phyloP scores from a whole-genome alignment of 2,113 vertebrate species.

The Sinocyclocheilus anophthalmus region DNA sequence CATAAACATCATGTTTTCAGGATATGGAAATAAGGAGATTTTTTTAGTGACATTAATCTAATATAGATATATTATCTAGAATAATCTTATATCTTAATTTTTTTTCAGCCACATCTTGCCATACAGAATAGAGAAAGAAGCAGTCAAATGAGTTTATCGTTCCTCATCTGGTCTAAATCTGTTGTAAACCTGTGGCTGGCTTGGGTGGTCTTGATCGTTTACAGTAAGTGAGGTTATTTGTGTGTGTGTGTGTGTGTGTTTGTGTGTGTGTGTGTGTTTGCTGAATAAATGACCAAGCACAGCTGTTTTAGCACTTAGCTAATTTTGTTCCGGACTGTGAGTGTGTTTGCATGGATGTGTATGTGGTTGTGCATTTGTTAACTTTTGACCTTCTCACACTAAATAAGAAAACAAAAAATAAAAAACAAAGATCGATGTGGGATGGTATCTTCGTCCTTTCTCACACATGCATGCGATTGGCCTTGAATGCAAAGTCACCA shows the following conservation, averaged over 20 bases:
- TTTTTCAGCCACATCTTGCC: background rate
- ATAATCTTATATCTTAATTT: no score
- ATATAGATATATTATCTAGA: background rate
- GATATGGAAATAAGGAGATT: background rate
- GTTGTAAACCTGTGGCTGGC: constrained; percentile 56
- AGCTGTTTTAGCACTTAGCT: constrained; percentile 76
- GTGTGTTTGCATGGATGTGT: constrained; percentile 42
- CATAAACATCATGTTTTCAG: no score
- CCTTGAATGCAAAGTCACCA: background rate
- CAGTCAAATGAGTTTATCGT: constrained; percentile 4
- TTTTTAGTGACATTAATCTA: background rate
- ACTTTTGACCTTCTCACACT: constrained; percentile 33
- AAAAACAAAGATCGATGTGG: constrained; percentile 60
- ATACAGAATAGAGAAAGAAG: constrained; percentile 14
- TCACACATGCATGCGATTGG: background rate
- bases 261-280: constrained; percentile 69
- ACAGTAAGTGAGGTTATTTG: constrained; percentile 67
- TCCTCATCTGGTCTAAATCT: constrained; percentile 30
- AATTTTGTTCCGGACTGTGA: constrained; percentile 60
- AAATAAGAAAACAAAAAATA: no score
- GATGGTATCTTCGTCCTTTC: constrained; percentile 38
- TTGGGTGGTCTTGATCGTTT: constrained; percentile 72
- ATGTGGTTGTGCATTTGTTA: constrained; percentile 41
- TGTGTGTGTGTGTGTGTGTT: constrained; percentile 59
- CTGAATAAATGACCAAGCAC: constrained; percentile 72